A percentile compares a stretch with the other conserved stretches of the same genome.
These are phyloP conservation scores for Acleris sparsana DNA, from an alignment of 2,888 invertebrate genomes.

Conservation along the genomic window DNA sequence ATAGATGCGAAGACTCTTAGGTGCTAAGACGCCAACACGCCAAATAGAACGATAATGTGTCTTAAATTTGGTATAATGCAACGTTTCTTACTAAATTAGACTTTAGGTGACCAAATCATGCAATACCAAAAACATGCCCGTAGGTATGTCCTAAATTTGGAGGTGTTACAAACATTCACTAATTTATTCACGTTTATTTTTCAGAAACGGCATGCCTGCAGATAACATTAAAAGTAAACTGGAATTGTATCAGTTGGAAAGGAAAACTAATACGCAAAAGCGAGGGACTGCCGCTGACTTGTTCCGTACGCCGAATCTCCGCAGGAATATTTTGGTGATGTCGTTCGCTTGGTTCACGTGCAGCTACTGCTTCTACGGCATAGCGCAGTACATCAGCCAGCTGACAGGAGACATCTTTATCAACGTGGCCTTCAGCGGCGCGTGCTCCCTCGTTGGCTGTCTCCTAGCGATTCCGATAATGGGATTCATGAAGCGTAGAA, in stretches of 20 bases:
- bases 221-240: conserved; percentile 67
- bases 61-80: too few species aligned
- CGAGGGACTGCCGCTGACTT: conserved; percentile 84
- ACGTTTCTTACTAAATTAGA: too few species aligned
- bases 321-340: conserved; percentile 87
- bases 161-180: too few species aligned
- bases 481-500: conserved; percentile 85
- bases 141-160: too few species aligned
- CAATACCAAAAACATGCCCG: too few species aligned
- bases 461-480: conserved; percentile 84
- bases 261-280: conserved; percentile 45
- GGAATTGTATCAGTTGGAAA: conserved; percentile 59
- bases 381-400: conserved; percentile 90
- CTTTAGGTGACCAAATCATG: too few species aligned
- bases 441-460: conserved; percentile 83
- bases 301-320: conserved; percentile 86
- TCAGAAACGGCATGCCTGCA: conserved; percentile 67
- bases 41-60: too few species aligned
- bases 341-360: conserved; percentile 90
- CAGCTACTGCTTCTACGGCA: conserved; percentile 89
- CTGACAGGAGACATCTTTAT: conserved; percentile 90
- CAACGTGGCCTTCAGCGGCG: conserved; percentile 89
- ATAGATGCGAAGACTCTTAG: too few species aligned
- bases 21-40: too few species aligned
- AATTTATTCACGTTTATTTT: conserved; percentile 40